phyloP scores from a whole-genome alignment of 2,113 vertebrate genomes.

The Indicator maculatus region DNA sequence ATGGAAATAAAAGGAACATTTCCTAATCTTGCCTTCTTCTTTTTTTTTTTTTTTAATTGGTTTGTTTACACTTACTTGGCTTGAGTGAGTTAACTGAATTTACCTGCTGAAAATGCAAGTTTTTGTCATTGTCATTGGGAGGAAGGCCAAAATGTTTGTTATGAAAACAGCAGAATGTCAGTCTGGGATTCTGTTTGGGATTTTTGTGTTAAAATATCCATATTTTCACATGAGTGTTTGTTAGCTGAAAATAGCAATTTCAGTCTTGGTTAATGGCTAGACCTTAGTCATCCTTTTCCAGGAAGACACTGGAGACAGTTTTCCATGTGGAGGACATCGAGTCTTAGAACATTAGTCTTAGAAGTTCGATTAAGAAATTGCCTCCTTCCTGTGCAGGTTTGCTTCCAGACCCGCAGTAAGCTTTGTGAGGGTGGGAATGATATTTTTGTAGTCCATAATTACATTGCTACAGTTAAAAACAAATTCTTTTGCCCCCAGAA shows the following conservation, averaged over 20 bases:
- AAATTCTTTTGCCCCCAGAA: background rate
- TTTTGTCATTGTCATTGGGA: background rate
- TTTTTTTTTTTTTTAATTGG: background rate
- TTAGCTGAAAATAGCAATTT: background rate
- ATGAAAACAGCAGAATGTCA: background rate
- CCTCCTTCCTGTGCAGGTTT: conserved; percentile 4
- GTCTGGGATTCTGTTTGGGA: background rate
- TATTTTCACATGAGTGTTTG: background rate
- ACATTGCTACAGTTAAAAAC: too few relatives aligned
- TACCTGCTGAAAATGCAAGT: background rate
- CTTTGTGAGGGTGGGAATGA: background rate
- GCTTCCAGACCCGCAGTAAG: background rate
- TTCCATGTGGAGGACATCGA: background rate
- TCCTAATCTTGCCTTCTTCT: background rate
- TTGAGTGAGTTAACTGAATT: background rate
- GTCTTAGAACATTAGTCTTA: background rate
- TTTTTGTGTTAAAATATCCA: background rate
- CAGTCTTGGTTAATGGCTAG: background rate
- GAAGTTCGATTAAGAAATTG: conserved; percentile 22
- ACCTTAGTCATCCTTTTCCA: background rate
- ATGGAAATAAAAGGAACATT: background rate
- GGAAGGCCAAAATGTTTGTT: background rate
- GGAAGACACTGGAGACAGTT: background rate
- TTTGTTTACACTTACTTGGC: background rate
- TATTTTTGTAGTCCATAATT: background rate